These are phyloP conservation scores for Anhinga anhinga DNA, from an alignment of 2,113 vertebrate genomes.

Conservation along the genomic window DNA sequence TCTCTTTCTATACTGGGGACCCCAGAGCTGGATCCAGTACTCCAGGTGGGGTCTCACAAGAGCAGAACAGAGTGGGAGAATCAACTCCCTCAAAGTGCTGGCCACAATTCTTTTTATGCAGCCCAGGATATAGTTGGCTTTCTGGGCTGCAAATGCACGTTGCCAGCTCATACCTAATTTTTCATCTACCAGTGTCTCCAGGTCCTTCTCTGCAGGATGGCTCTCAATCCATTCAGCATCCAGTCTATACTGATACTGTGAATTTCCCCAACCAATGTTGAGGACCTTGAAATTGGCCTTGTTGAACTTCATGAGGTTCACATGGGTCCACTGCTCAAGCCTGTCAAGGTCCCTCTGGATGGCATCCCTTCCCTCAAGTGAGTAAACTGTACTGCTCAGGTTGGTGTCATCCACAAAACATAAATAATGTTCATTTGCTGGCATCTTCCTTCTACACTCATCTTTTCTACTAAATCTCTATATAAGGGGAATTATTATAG, in stretches of 20 bases:
- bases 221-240: not conserved
- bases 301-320: not conserved
- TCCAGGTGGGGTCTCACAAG: not conserved
- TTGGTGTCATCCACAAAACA: not conserved
- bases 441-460: not conserved
- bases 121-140: not conserved
- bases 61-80: not conserved
- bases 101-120: not conserved
- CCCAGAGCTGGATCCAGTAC: not conserved
- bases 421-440: not conserved
- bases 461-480: not conserved
- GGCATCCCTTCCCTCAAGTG: not conserved
- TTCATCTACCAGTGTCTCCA: not conserved
- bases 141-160: not conserved
- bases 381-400: not conserved
- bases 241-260: rapidly evolving
- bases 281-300: not conserved
- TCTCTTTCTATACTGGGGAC: not conserved
- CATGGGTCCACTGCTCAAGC: too few species aligned
- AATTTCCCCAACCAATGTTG: not conserved
- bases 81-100: not conserved
- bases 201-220: not conserved
- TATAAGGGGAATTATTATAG: not conserved
- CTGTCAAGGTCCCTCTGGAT: not conserved
- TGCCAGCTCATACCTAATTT: not conserved